Conservation (phyloP, 2,113 vertebrate genomes). For the Gallinago jamesoni region DNA sequence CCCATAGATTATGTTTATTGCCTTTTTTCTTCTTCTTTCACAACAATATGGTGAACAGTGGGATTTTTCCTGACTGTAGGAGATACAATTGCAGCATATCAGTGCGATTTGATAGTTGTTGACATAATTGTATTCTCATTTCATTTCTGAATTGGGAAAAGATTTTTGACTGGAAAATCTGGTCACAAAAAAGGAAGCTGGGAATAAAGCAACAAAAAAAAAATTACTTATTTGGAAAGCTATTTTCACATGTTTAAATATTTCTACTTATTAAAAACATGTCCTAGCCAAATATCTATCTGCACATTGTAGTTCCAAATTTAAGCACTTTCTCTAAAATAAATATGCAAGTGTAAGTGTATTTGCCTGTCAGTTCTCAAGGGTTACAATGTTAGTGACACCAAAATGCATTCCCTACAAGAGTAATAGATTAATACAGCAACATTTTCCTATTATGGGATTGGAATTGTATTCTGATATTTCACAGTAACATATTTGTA, state of each 20-base stretch:
- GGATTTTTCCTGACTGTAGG: not conserved
- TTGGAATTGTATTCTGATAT: not conserved
- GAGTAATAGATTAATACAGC: not conserved
- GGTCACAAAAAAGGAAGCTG: not conserved
- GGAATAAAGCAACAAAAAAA: not conserved
- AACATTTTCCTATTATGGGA: not conserved
- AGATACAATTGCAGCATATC: not conserved
- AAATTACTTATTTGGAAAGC: not conserved
- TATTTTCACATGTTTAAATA: not conserved
- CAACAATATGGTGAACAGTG: not conserved
- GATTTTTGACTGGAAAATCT: not conserved
- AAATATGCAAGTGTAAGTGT: not conserved
- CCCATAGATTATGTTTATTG: not conserved
- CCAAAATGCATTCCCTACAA: not conserved
- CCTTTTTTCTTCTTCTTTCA: not conserved
- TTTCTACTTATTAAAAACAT: not conserved
- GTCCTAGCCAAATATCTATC: not conserved
- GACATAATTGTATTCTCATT: not conserved
- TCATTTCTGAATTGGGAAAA: not conserved
- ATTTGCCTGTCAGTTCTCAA: not conserved
- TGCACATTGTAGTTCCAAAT: not conserved
- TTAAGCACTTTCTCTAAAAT: not conserved
- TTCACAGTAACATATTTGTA: not conserved
- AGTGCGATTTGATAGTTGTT: not conserved
- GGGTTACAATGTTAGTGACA: not conserved